Evolutionary conservation across 2,797 vertebrate genomes (phyloP).

Genomic region (Ataeniobius toweri): DNA sequence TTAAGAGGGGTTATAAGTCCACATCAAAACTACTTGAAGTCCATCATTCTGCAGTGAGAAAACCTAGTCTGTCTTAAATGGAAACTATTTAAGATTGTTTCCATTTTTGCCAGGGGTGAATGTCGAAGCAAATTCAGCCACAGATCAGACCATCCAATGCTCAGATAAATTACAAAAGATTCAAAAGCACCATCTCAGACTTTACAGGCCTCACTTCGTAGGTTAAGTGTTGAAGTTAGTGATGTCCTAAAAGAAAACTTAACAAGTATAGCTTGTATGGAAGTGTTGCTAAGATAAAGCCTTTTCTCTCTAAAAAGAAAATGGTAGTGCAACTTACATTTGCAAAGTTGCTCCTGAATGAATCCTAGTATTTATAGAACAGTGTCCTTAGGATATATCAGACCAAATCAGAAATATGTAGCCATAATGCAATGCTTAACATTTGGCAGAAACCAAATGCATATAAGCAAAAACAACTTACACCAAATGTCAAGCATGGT

Average conservation of each 20-base stretch:
- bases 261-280: not conserved
- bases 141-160: not conserved
- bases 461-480: not conserved
- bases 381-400: too few species aligned
- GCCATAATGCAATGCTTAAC: too few species aligned
- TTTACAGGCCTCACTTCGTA: not conserved
- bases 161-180: not conserved
- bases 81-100: not conserved
- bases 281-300: not conserved
- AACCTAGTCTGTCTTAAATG: not conserved
- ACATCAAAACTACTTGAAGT: not conserved
- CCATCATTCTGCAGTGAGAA: not conserved
- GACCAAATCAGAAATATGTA: too few species aligned
- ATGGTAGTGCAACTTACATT: not conserved
- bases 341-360: not conserved
- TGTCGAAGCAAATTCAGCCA: not conserved
- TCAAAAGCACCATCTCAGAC: not conserved
- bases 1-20: not conserved
- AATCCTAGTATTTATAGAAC: not conserved
- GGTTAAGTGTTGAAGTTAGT: not conserved
- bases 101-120: not conserved
- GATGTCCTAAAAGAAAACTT: not conserved
- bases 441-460: not conserved
- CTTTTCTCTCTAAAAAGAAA: not conserved
- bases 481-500: not conserved